phyloP scores from a whole-genome alignment of 23 tunicate species.

The Trididemnum clinides region DNA sequence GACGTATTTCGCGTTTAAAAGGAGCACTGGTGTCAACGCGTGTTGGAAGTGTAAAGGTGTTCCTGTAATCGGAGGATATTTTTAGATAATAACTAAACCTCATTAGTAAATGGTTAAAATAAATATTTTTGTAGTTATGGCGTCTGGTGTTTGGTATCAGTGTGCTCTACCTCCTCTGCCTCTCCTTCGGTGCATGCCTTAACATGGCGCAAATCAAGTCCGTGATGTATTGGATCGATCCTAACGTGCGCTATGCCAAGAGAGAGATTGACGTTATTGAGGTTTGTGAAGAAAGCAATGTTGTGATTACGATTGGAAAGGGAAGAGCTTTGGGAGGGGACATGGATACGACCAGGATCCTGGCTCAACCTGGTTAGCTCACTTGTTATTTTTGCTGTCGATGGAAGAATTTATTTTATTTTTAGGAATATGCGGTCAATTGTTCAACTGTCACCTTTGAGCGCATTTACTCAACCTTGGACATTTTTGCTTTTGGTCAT shows the following conservation, averaged over 20 bases:
- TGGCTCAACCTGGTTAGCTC: no score
- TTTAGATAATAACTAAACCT: no score
- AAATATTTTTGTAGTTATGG: conserved; percentile 33
- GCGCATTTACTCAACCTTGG: conserved; percentile 18
- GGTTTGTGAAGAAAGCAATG: neutral
- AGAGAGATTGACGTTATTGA: conserved; percentile 60
- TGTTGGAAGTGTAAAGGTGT: no score
- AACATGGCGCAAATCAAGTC: conserved; percentile 29
- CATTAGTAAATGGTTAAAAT: no score
- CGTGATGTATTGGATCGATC: conserved; percentile 34
- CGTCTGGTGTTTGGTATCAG: conserved; percentile 38
- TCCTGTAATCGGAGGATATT: no score
- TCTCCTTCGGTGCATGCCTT: conserved; percentile 27
- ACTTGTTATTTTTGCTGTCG: no score
- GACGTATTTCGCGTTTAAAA: no score
- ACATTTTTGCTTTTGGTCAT: conserved; percentile 54
- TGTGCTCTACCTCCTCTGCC: conserved; percentile 11
- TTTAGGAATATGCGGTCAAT: conserved; percentile 43
- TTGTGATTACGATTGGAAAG: no score
- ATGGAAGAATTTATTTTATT: no score
- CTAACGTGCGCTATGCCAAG: conserved; percentile 40
- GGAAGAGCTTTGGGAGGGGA: no score
- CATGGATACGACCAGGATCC: no score
- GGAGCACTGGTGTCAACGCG: no score
- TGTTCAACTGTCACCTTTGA: conserved; percentile 35